These are phyloP conservation scores for Dromococcyx pavoninus DNA, from an alignment of 2,797 vertebrate genomes.

Conservation along the genomic window DNA sequence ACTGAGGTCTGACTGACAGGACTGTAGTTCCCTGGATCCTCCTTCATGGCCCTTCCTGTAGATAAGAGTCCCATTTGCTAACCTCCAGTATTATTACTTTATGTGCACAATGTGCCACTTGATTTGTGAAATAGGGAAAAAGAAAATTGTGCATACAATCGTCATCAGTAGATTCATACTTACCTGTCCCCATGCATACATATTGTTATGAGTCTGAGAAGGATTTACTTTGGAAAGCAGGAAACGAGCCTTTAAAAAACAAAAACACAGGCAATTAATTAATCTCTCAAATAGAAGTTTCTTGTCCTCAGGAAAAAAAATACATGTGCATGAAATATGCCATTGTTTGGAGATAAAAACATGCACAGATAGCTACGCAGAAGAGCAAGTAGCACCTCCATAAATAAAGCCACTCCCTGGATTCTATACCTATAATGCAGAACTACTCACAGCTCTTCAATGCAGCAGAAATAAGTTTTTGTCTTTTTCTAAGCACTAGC, in stretches of 20 bases:
- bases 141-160: neutral
- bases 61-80: no score
- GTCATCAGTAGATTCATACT: slow-evolving; percentile 36
- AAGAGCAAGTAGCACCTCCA: neutral
- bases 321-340: neutral
- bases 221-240: slow-evolving; percentile 98
- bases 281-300: neutral
- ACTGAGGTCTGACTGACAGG: no score
- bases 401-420: neutral
- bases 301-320: neutral
- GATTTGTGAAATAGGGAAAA: neutral
- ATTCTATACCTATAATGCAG: neutral
- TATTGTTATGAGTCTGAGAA: slow-evolving; percentile 97
- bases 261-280: slow-evolving; percentile 23
- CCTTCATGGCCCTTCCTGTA: no score
- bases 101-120: neutral
- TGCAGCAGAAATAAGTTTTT: neutral
- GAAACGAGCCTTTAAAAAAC: slow-evolving; percentile 86
- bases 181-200: slow-evolving; percentile 97
- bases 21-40: no score
- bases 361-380: neutral
- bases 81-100: neutral
- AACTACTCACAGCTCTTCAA: neutral
- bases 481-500: neutral
- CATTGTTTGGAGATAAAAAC: neutral